phyloP scores from a whole-genome alignment of 2,113 vertebrate species.

The Propithecus coquereli region DNA sequence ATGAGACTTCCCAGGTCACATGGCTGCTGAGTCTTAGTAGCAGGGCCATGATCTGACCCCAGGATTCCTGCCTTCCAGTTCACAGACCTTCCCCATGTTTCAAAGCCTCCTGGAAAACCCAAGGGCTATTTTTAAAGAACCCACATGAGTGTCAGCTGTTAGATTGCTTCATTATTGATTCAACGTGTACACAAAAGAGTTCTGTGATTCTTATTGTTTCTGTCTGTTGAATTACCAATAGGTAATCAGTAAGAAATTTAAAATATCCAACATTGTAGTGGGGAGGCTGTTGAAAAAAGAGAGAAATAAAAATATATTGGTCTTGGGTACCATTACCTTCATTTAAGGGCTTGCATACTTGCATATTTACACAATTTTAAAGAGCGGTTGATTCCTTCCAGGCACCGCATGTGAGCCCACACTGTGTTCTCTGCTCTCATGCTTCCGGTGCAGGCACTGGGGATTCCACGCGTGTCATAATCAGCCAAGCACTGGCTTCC shows the following conservation, averaged over 20 bases:
- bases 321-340: background rate
- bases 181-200: background rate
- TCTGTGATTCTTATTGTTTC: background rate
- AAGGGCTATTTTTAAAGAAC: slow-evolving; percentile 3
- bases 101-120: background rate
- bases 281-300: background rate
- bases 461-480: background rate
- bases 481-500: background rate
- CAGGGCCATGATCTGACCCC: background rate
- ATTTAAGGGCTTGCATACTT: background rate
- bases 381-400: background rate
- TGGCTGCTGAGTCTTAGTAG: too few relatives aligned
- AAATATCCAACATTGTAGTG: background rate
- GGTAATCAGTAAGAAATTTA: background rate
- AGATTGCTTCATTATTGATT: background rate
- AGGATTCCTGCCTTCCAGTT: background rate
- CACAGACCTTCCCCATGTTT: background rate
- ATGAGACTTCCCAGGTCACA: background rate
- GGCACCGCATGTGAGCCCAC: background rate
- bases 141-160: background rate
- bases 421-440: background rate
- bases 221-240: background rate
- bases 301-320: background rate
- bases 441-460: background rate
- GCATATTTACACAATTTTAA: background rate